Evolutionary conservation across 2,888 invertebrate genomes (phyloP), one percentile per base, ranked within the genome.

Genomic region (Taenaris catops): DNA sequence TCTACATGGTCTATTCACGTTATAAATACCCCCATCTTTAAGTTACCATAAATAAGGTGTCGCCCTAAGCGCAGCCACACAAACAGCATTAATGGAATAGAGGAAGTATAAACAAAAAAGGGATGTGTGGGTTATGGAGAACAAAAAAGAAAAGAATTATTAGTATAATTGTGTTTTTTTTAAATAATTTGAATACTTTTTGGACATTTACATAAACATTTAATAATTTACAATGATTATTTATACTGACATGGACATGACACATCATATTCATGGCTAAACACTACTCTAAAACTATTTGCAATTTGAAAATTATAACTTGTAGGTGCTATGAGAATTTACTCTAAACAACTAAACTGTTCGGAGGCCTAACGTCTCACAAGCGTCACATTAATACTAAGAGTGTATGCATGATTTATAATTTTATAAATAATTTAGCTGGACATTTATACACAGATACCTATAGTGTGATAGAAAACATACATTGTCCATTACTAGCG

Each of bases 181-280:
- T 84, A 86, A 86, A 84, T 84, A 86, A 84, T 84, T 84, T 86
- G 81, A 86, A 86, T 86, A 86, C 86, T 86, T 84, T 84, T 84
- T 84, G 86, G 84, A 84, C 83, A 84, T 86, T 84, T 86, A 86
- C 86, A 86, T 86, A 84, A 86, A 86, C 86, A 86, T 86, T 86
- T 86, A 86, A 84, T 86, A 86, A 86, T 86, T 83, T 86, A 86
- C 86, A 86, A 73, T 81, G 86, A 83, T 79, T 81, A 83, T 83
- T 84, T 84, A 84, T 84, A 84, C 67, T 78, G 81, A 84, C 80
- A 83, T 83, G 84, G 83, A 84, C 76, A 75, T 78, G 81, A 80
- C 72, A 79, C 74, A 73, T 84, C 80, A 79, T 84, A 76, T 73
- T 73, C 68, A 71, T 79, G 78, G 72, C 81, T 84, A 83, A n/a